These are phyloP conservation scores for Hemaris fuciformis DNA, from an alignment of 2,888 invertebrate species.

Conservation along the genomic window DNA sequence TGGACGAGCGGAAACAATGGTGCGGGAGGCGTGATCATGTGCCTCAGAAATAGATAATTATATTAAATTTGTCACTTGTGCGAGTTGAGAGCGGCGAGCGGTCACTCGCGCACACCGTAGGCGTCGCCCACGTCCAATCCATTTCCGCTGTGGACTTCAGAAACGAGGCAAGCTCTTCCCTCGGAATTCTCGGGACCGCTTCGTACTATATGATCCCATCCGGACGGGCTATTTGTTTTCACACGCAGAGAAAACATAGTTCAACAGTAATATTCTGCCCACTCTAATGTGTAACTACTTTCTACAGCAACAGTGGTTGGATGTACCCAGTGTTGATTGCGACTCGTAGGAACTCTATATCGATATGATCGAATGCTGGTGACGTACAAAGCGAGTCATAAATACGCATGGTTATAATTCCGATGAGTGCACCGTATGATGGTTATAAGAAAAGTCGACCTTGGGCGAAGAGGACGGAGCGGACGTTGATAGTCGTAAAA, in stretches of 20 bases:
- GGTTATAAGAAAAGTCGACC: constrained; percentile 59
- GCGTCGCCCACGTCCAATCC: constrained; percentile 70
- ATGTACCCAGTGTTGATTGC: not conserved
- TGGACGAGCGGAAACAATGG: constrained; percentile 23
- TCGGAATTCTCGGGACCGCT: constrained; percentile 36
- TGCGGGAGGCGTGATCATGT: constrained; percentile 29
- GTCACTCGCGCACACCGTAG: constrained; percentile 61
- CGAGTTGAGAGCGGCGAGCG: constrained; percentile 61
- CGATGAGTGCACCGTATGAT: constrained; percentile 43
- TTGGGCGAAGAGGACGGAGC: constrained; percentile 66
- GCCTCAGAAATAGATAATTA: constrained; percentile 58
- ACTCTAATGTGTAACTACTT: not conserved
- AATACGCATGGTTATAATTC: constrained; percentile 30
- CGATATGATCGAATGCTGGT: no score
- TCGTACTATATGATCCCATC: constrained; percentile 35
- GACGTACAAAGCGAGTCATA: not conserved
- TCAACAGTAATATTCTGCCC: constrained; percentile 15
- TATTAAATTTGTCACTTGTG: constrained; percentile 62
- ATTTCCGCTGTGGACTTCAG: constrained; percentile 62
- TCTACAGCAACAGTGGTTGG: not conserved
- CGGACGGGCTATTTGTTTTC: constrained; percentile 24
- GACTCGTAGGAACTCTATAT: no score
- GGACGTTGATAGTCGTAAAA: constrained; percentile 77
- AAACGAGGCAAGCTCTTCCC: constrained; percentile 53
- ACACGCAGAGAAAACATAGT: constrained; percentile 8